These are phyloP conservation scores for Mycteria americana DNA, from an alignment of 2,797 vertebrate species.

Conservation along the genomic window DNA sequence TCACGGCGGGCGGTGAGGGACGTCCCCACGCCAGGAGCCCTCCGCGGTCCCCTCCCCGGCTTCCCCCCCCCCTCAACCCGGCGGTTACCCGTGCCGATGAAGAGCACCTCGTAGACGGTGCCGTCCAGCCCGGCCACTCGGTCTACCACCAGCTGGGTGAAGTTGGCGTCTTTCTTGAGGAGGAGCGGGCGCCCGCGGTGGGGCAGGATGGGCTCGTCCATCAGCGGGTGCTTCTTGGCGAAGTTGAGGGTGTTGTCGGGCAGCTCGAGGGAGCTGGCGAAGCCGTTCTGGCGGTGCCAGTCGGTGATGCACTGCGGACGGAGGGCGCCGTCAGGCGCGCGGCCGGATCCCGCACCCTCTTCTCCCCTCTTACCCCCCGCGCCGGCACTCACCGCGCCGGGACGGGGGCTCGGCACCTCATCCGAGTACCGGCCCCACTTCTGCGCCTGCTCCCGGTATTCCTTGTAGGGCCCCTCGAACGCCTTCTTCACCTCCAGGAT, in stretches of 20 bases:
- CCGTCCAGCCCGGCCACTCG: slow-evolving; percentile 82
- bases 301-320: slow-evolving; percentile 88
- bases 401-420: slow-evolving; percentile 84
- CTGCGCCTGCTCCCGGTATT: slow-evolving; percentile 88
- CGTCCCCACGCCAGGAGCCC: accelerated
- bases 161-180: slow-evolving; percentile 90
- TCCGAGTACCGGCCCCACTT: slow-evolving; percentile 88
- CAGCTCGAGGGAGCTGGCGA: slow-evolving; percentile 89
- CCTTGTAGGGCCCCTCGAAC: slow-evolving; percentile 92
- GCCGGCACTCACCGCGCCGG: slow-evolving; percentile 85
- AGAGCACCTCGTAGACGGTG: slow-evolving; percentile 86
- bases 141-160: slow-evolving; percentile 90
- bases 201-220: slow-evolving; percentile 84
- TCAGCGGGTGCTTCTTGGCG: slow-evolving; percentile 95
- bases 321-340: accelerated
- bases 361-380: accelerated
- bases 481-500: slow-evolving; percentile 87
- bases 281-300: slow-evolving; percentile 85
- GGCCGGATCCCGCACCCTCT: accelerated
- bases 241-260: slow-evolving; percentile 95
- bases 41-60: accelerated
- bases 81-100: slow-evolving; percentile 89
- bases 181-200: slow-evolving; percentile 85
- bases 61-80: accelerated
- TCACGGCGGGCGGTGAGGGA: not conserved